phyloP scores from a whole-genome alignment of 1,140 invertebrate genomes.

The Ladona fulva region DNA sequence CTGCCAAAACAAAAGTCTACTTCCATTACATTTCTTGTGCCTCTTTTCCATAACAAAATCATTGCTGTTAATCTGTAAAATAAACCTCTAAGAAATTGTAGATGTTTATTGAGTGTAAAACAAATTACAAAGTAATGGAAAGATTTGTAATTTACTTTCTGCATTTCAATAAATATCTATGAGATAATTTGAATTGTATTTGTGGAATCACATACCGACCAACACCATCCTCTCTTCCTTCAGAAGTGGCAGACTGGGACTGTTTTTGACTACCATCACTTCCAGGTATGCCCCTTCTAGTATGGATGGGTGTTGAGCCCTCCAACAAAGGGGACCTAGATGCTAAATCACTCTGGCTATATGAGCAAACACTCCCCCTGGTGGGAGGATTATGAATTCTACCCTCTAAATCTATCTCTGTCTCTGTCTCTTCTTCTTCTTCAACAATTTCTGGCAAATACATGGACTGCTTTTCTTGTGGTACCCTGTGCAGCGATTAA shows the following conservation, averaged over 20 bases:
- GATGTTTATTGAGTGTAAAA: too few relatives aligned
- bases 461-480: slow-evolving; percentile 50
- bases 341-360: neutral
- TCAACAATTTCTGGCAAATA: slow-evolving; percentile 50
- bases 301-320: neutral
- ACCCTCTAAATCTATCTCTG: neutral
- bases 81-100: too few relatives aligned
- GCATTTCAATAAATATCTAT: too few relatives aligned
- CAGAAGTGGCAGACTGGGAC: neutral
- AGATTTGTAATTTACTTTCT: too few relatives aligned
- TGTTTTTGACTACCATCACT: neutral
- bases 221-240: neutral
- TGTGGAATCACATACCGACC: neutral
- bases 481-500: slow-evolving; percentile 38
- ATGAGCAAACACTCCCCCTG: neutral
- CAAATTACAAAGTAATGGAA: too few relatives aligned
- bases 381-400: neutral
- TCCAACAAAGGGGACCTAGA: neutral
- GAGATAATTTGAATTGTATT: too few relatives aligned
- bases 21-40: too few relatives aligned
- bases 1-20: too few relatives aligned
- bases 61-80: too few relatives aligned
- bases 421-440: slow-evolving; percentile 31
- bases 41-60: too few relatives aligned
- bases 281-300: neutral